Evolutionary conservation across 2,888 invertebrate genomes (phyloP).

Genomic region (Leptothorax acervorum): DNA sequence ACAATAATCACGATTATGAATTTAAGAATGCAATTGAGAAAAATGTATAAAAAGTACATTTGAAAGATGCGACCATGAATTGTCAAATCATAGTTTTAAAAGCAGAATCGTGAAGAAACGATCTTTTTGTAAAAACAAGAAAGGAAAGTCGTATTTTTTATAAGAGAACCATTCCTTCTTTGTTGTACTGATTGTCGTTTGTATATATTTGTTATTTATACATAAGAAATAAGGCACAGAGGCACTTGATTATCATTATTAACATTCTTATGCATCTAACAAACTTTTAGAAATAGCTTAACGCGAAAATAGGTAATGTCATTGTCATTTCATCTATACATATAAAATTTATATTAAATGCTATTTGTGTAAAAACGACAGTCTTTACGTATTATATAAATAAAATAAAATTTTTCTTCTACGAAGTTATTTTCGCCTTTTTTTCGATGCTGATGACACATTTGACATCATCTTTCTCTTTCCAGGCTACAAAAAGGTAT

Average conservation of each 20-base stretch:
- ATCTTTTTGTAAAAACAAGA: background rate
- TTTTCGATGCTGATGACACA: constrained; percentile 8
- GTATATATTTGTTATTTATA: constrained; percentile 31
- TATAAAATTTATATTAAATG: background rate
- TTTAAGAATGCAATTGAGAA: background rate
- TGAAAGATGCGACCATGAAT: background rate
- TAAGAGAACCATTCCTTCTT: background rate
- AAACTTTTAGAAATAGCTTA: background rate
- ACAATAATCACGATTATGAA: background rate
- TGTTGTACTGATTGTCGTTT: background rate
- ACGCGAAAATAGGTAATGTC: background rate
- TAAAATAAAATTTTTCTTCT: constrained; percentile 9
- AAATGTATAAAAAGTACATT: background rate
- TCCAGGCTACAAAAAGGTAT: constrained; percentile 19
- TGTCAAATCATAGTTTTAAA: background rate
- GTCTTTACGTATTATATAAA: background rate
- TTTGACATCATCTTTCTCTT: constrained; percentile 23
- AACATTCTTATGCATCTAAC: constrained; percentile 22
- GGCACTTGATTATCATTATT: background rate
- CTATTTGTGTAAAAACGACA: background rate
- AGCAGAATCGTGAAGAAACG: background rate
- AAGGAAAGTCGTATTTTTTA: background rate
- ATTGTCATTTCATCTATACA: constrained; percentile 13
- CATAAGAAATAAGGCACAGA: background rate
- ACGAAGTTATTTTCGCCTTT: constrained; percentile 10